phyloP scores from a whole-genome alignment of 1,140 invertebrate genomes.

The Eupeodes corollae region DNA sequence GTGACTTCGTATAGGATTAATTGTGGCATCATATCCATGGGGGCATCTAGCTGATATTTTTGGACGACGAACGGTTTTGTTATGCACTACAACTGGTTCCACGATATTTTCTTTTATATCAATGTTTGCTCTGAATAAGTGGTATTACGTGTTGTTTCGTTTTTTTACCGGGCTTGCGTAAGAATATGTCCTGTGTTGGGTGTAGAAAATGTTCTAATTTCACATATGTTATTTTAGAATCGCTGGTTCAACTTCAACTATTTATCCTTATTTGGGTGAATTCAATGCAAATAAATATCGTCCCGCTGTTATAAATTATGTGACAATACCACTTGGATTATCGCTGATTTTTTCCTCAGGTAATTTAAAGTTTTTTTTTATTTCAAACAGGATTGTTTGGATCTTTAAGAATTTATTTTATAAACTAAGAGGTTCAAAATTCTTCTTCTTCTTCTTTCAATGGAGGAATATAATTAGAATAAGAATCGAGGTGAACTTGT shows the following conservation, averaged over 20 bases:
- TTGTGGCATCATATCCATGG: slow-evolving; percentile 49
- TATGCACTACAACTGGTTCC: slow-evolving; percentile 22
- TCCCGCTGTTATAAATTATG: slow-evolving; percentile 28
- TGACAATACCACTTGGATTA: slow-evolving; percentile 36
- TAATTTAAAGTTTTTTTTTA: slow-evolving; percentile 6
- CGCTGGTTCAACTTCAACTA: slow-evolving; percentile 30
- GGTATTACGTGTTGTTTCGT: slow-evolving; percentile 41
- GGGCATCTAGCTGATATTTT: slow-evolving; percentile 57
- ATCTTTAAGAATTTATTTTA: no score
- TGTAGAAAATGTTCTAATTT: no score
- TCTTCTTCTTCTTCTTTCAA: no score
- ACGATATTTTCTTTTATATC: slow-evolving; percentile 37
- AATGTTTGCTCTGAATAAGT: slow-evolving; percentile 41
- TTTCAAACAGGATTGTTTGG: no score
- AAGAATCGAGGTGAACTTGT: no score
- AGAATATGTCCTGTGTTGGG: slow-evolving; percentile 19
- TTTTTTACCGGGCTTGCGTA: slow-evolving; percentile 48
- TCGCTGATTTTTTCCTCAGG: slow-evolving; percentile 35
- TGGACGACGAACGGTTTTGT: slow-evolving; percentile 45
- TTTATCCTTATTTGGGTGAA: slow-evolving; percentile 36
- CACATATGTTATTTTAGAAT: slow-evolving; percentile 24
- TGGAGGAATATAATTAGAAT: no score
- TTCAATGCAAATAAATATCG: slow-evolving; percentile 23
- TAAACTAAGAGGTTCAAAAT: no score
- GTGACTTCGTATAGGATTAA: no score